Conservation (phyloP, 2,113 vertebrate genomes). For the Hymenochirus boettgeri region DNA sequence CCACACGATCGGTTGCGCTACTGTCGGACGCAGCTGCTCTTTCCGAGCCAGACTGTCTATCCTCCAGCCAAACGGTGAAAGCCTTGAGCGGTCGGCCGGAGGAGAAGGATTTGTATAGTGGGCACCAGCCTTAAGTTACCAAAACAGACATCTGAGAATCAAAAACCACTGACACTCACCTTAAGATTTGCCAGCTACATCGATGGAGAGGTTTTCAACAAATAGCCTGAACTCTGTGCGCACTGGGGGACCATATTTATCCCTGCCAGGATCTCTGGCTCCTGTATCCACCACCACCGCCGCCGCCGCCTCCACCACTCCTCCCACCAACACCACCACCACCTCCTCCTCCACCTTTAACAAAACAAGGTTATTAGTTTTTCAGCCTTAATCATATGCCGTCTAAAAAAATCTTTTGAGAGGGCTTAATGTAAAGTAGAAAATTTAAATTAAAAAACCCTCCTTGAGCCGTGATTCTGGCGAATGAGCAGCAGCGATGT, state of each 20-base stretch:
- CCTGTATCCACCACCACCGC: slow-evolving; percentile 77
- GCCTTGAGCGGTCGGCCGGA: too few species aligned
- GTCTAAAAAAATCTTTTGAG: slow-evolving; percentile 70
- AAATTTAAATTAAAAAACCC: slow-evolving; percentile 55
- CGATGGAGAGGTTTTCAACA: slow-evolving; percentile 97
- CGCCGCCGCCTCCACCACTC: too few species aligned
- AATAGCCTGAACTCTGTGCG: slow-evolving; percentile 94
- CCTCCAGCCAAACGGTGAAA: too few species aligned
- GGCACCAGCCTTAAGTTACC: too few species aligned
- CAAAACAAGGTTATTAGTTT: slow-evolving; percentile 60
- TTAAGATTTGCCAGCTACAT: slow-evolving; percentile 98
- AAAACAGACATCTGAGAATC: too few species aligned
- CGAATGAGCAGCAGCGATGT: slow-evolving; percentile 23
- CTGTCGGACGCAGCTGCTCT: too few species aligned
- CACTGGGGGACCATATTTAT: slow-evolving; percentile 96
- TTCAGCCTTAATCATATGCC: slow-evolving; percentile 30
- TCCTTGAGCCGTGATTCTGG: slow-evolving; percentile 36
- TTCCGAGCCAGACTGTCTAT: too few species aligned
- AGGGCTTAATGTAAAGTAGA: slow-evolving; percentile 64
- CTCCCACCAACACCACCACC: too few species aligned
- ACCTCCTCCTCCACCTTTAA: too few species aligned
- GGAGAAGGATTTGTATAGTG: too few species aligned
- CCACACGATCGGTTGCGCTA: too few species aligned
- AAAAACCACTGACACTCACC: slow-evolving; percentile 66
- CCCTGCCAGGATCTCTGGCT: slow-evolving; percentile 86